Conservation (phyloP, 2,797 vertebrate genomes). For the Dallia pectoralis region DNA sequence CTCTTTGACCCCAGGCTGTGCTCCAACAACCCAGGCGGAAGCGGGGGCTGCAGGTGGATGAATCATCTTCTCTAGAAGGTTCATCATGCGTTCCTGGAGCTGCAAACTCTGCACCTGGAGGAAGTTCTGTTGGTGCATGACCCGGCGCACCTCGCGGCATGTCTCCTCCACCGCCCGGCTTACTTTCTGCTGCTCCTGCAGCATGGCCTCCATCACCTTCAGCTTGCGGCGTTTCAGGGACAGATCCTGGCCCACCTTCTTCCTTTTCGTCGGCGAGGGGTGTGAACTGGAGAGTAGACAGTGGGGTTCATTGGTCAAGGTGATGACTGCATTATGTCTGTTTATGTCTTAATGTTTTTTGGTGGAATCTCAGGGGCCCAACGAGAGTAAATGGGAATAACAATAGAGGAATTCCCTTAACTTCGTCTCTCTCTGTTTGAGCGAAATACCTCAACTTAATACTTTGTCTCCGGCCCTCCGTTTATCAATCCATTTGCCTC, state of each 20-base stretch:
- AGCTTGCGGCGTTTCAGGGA: conserved; percentile 85
- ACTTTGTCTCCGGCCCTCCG: not conserved
- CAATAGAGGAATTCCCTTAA: not conserved
- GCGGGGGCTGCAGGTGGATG: conserved; percentile 56
- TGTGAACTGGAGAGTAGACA: conserved; percentile 3
- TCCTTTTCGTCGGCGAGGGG: not conserved
- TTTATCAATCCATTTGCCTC: too few relatives aligned
- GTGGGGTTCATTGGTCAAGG: too few relatives aligned
- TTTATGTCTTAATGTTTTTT: too few relatives aligned
- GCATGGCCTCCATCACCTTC: conserved; percentile 89
- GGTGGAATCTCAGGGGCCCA: too few relatives aligned
- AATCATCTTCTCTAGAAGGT: conserved; percentile 94
- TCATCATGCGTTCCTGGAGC: conserved; percentile 98
- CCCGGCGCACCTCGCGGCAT: conserved; percentile 89
- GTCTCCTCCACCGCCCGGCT: conserved; percentile 91
- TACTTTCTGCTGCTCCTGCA: conserved; percentile 88
- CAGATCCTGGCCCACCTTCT: conserved; percentile 49
- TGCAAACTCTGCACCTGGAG: conserved; percentile 95
- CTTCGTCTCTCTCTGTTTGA: not conserved
- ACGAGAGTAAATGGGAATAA: too few relatives aligned
- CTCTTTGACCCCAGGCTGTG: conserved; percentile 55
- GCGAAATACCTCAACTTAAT: not conserved
- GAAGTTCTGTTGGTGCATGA: conserved; percentile 94
- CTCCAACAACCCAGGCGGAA: conserved; percentile 32
- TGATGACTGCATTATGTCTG: not conserved